phyloP scores from a whole-genome alignment of 2,797 vertebrate species.

The Pipistrellus kuhlii region DNA sequence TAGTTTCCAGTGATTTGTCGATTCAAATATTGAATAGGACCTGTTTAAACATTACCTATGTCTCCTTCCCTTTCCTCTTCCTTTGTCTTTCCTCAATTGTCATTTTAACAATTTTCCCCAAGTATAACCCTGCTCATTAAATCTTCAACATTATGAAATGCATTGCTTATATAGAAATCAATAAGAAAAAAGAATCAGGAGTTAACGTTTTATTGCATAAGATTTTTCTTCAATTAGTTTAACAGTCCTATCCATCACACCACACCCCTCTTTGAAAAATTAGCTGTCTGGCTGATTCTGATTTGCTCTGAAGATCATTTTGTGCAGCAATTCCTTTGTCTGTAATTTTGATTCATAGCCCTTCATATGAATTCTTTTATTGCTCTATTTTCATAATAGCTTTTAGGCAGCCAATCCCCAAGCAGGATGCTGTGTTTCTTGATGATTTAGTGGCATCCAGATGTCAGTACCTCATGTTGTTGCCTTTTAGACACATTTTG shows the following conservation, averaged over 20 bases:
- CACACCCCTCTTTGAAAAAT: background rate
- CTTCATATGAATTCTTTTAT: conserved; percentile 45
- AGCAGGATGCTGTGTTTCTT: background rate
- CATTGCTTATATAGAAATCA: background rate
- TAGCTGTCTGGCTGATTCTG: background rate
- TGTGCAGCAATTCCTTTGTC: conserved; percentile 13
- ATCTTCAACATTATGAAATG: background rate
- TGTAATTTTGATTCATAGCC: conserved; percentile 53
- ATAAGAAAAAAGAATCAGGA: conserved; percentile 37
- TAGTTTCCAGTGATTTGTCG: background rate
- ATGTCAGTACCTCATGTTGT: background rate
- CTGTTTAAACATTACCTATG: background rate
- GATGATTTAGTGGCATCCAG: conserved; percentile 43
- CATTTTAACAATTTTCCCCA: background rate
- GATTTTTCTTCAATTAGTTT: conserved; percentile 8
- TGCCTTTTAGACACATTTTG: conserved; percentile 53
- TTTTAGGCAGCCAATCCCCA: conserved; percentile 48
- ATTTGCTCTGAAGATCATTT: conserved; percentile 30
- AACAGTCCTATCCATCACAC: background rate
- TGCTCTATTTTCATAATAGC: conserved; percentile 58
- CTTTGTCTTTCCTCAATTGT: background rate
- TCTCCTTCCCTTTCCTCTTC: background rate
- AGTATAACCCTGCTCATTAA: background rate
- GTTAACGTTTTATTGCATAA: conserved; percentile 44
- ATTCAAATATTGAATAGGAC: background rate